Evolutionary conservation across 2,888 invertebrate genomes (phyloP), one percentile per base, ranked within the genome.

Genomic region (Eilema depressum): DNA sequence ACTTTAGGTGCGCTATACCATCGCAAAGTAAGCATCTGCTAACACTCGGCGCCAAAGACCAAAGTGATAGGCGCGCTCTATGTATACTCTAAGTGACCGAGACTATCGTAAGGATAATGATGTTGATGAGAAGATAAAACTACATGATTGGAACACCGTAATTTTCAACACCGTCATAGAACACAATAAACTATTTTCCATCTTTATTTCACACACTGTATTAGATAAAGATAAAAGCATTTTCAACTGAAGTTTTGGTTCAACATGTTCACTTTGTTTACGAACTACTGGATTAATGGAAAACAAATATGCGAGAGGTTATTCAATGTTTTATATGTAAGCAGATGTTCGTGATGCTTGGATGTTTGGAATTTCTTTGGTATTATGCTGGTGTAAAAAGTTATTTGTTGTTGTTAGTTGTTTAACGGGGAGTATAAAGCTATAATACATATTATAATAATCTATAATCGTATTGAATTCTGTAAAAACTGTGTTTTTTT

Each of bases 211-310:
- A 53, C 66, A 11, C 20, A 14, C 1, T 3, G 12, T 14, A 63
- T 63, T 37, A 73, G 75, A 83, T 10, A 30, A 71, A 68, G 79
- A 79, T 11, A 64, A 53, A 26, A 53, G 60, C 63, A 64, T 30
- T 70, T 70, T 62, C 70, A 73, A 71, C 68, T 59, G 69, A 78
- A 84, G 80, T 83, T 85, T 72, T 75, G 74, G 70, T 77, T n/a
- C 76, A 76, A 74, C 73, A 67, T 81, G 81, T 85, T 86, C 83
- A 79, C 85, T 79, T 79, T 82, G 83, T 83, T 80, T 83, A 79
- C 81, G 78, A 83, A 86, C 85, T 84, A 83, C 78, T 79, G 84
- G 84, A 87, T 86, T 88, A 88, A 88, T 88, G 85, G 84, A 83
- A 87, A 86, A 84, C 88, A 88, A 88, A 88, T 86, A 88, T 83